A percentile compares a stretch with the other conserved stretches of the same genome.
phyloP scores from a whole-genome alignment of 2,888 invertebrate species.

The Melieria crassipennis region DNA sequence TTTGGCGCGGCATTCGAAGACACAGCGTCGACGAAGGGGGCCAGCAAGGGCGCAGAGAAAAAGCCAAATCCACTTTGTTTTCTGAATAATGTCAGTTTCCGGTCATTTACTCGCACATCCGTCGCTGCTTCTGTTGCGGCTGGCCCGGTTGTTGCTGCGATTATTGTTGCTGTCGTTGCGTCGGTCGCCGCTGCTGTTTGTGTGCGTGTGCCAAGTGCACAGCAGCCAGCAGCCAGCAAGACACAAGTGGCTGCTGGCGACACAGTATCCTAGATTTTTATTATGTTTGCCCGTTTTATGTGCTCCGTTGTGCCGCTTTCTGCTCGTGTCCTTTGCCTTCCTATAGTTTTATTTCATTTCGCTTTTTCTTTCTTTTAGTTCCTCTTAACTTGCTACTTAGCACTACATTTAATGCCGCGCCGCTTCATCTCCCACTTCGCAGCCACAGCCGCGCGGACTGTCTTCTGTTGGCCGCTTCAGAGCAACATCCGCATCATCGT shows the following conservation, averaged over 20 bases:
- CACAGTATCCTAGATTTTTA: conserved; percentile 60
- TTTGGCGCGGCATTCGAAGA: too few species aligned
- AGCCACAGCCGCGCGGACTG: neutral
- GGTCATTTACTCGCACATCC: conserved; percentile 59
- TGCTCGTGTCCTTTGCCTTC: conserved; percentile 3
- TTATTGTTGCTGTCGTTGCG: conserved; percentile 22
- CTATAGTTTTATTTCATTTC: neutral
- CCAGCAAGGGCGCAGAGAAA: neutral
- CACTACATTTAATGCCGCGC: neutral
- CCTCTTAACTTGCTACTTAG: neutral
- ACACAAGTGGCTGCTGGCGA: conserved; percentile 40
- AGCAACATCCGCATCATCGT: neutral
- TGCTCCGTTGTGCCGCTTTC: conserved; percentile 13
- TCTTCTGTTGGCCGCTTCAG: neutral
- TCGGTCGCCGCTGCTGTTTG: conserved; percentile 29
- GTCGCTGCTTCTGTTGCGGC: conserved; percentile 14
- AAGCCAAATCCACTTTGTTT: conserved; percentile 22
- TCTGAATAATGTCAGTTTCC: conserved; percentile 51
- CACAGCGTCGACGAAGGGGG: too few species aligned
- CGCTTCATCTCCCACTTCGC: neutral
- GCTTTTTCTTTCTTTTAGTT: conserved; percentile 12
- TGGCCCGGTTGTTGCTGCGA: conserved; percentile 7
- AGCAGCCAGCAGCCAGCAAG: neutral
- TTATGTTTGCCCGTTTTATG: conserved; percentile 42
- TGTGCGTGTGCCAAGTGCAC: neutral